Conservation (phyloP, 92 coral and sea anemone genomes). For the Galaxea fascicularis region DNA sequence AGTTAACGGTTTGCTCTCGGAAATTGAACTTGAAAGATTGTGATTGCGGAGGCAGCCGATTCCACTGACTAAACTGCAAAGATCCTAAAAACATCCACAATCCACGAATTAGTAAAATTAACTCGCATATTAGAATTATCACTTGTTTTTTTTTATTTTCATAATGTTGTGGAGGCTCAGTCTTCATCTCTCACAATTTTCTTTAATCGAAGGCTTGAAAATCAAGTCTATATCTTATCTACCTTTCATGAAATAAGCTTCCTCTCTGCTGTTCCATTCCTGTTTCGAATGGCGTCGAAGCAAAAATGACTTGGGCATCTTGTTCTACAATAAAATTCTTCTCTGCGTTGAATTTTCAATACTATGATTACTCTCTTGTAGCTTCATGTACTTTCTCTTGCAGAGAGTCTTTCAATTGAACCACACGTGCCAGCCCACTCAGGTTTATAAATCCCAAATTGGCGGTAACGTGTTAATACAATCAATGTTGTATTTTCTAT, state of each 20-base stretch:
- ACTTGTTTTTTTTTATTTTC: not conserved
- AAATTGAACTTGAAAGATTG: not conserved
- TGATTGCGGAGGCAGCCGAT: constrained; percentile 2
- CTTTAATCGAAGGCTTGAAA: not conserved
- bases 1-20: not conserved
- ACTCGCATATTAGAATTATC: not conserved
- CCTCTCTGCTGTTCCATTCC: constrained; percentile 42
- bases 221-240: not conserved
- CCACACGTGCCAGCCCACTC: constrained; percentile 73
- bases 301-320: constrained; percentile 86
- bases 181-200: not conserved
- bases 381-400: constrained; percentile 1
- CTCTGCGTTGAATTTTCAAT: not conserved
- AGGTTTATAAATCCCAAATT: constrained; percentile 52
- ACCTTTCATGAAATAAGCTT: constrained; percentile 27
- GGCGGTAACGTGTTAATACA: constrained; percentile 66
- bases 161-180: not conserved
- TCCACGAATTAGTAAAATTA: constrained; percentile 14
- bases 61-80: constrained; percentile 28
- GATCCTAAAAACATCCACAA: constrained; percentile 35
- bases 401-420: constrained; percentile 30
- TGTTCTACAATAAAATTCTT: not conserved
- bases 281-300: constrained; percentile 67
- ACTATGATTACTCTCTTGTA: not conserved
- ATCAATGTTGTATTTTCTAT: constrained; percentile 50